phyloP scores from a whole-genome alignment of 2,888 invertebrate species.

The Trachelus troglodyta region DNA sequence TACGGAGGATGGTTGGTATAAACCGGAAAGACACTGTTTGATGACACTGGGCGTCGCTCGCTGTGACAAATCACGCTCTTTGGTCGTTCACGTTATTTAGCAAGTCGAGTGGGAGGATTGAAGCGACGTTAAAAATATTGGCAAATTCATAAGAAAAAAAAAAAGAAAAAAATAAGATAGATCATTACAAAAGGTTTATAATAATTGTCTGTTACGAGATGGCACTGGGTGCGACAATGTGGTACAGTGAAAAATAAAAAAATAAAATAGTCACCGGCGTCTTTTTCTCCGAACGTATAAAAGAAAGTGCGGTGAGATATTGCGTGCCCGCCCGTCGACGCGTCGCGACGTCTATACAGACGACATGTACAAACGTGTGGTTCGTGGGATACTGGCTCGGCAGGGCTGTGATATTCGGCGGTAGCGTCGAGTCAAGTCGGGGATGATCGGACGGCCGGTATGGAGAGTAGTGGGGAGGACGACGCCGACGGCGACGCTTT shows the following conservation, averaged over 20 bases:
- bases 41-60: not conserved
- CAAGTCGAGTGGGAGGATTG: not conserved
- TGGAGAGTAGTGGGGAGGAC: constrained; percentile 15
- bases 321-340: not conserved
- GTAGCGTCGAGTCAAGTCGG: constrained; percentile 35
- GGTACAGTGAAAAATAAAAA: not conserved
- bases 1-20: not conserved
- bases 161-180: constrained; percentile 14
- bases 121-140: not conserved
- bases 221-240: not conserved
- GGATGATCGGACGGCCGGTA: constrained; percentile 27
- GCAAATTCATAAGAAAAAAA: not conserved
- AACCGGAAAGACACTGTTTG: not conserved
- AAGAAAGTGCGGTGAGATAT: not conserved
- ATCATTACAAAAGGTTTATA: not conserved
- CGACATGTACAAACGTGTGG: constrained; percentile 35
- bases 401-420: not conserved
- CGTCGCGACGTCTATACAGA: constrained; percentile 2
- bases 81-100: not conserved
- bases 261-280: not conserved
- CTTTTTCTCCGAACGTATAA: not conserved
- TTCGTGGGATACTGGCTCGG: constrained; percentile 35
- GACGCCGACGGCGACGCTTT: constrained; percentile 23
- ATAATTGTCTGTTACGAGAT: not conserved
- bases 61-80: not conserved